Base-by-base conservation (phyloP, 2,113 vertebrate genomes). In the Rhynchopsitta pachyrhyncha region DNA sequence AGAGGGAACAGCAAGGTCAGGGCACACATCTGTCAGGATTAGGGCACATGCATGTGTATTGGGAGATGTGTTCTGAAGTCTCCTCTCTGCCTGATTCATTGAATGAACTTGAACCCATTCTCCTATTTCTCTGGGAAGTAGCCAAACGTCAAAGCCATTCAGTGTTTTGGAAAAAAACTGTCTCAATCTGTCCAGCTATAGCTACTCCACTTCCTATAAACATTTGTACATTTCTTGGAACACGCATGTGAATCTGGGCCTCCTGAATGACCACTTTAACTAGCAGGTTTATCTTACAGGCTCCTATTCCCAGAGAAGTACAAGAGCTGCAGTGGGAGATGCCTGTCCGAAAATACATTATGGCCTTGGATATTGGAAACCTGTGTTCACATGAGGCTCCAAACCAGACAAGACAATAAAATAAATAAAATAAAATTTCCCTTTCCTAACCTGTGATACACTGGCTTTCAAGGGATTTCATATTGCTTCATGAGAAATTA, bases 141-240 rank as follows among this genome's bases (percentile, higher is more conserved):
- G 86, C 62, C 86, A 95, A 86, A 86, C 82, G 77, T 89, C 91
- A 91, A 89, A 93, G 55, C 57, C 57, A 91, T 71, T 89, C 14
- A 1, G 29, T 41, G 57, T 82, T 92, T 55, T 68, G 69, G 60
- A 94, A 94, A 95, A 91, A 90, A 77, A 70, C 49, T 29, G 33
- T 79, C 82, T 83, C 88, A 82, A 25, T 80, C 83, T 89, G 77
- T 44, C 62, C 69, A 0, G 2, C 39, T 84, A 35, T 29, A 82
- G 60, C 42, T 82, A 29, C 25, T 86, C 69, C 47, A n/a, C 76
- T 74, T 70, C 35, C 10, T 69, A 66, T 69, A 90, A 95, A 86
- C 23, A 69, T 53, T 53, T 64, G 42, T 47, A 60, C 33, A 37
- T 66, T 75, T 90, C 52, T 68, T 86, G n/a, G 80, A 91, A 91